These are phyloP conservation scores for Dryobates pubescens DNA, from an alignment of 2,797 vertebrate genomes.

Conservation along the genomic window DNA sequence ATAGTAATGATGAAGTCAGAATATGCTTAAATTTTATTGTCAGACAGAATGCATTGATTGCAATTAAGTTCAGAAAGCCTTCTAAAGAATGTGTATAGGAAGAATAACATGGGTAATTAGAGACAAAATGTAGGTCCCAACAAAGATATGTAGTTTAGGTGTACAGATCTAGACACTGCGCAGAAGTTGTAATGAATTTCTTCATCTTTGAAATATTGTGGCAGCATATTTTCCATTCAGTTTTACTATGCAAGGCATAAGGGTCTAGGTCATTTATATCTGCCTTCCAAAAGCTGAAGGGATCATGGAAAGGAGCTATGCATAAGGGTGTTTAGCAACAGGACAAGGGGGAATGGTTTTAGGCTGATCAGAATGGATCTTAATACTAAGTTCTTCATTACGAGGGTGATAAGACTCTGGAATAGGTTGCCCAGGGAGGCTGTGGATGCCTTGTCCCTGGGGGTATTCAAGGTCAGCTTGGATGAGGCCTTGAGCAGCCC, in stretches of 20 bases:
- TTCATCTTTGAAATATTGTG: not conserved
- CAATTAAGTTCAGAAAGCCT: slow-evolving; percentile 9
- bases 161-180: not conserved
- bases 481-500: too few relatives aligned
- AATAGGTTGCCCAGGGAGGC: too few relatives aligned
- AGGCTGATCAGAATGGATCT: too few relatives aligned
- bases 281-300: too few relatives aligned
- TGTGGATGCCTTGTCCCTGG: too few relatives aligned
- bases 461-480: too few relatives aligned
- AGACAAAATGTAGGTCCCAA: not conserved
- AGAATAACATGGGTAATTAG: not conserved
- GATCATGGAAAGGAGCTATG: too few relatives aligned
- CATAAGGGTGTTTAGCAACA: too few relatives aligned
- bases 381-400: too few relatives aligned
- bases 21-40: not conserved
- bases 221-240: not conserved
- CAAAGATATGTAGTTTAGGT: slow-evolving; percentile 4
- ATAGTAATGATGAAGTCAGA: not conserved
- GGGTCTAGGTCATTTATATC: too few relatives aligned
- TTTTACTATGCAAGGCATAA: not conserved
- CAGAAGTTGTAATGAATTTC: not conserved
- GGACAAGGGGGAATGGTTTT: too few relatives aligned
- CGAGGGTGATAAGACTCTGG: too few relatives aligned
- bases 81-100: not conserved
- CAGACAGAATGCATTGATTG: not conserved